Conservation (phyloP, 2,113 vertebrate species). For the Rhombomys opimus region DNA sequence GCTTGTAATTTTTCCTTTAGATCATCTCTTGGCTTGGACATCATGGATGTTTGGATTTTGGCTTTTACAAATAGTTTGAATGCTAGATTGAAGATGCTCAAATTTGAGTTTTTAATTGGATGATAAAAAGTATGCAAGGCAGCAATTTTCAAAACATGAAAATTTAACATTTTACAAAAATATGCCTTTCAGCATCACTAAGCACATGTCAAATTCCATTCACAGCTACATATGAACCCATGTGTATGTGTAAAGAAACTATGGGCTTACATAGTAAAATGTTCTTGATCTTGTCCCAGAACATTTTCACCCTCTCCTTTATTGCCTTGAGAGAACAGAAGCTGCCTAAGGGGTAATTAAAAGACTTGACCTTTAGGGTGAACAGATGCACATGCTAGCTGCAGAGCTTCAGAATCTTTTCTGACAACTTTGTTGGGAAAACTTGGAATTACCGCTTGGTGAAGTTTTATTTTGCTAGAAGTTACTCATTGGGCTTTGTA, state of each 20-base stretch:
- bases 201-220: constrained; percentile 7
- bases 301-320: constrained; percentile 32
- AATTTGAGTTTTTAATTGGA: constrained; percentile 32
- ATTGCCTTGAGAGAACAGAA: constrained; percentile 31
- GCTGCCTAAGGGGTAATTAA: constrained; percentile 65
- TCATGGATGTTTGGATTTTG: constrained; percentile 17
- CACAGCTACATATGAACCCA: background rate
- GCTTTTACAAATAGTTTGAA: constrained; percentile 28
- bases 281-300: constrained; percentile 57
- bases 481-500: constrained; percentile 65
- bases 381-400: constrained; percentile 37
- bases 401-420: constrained; percentile 58
- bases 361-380: constrained; percentile 54
- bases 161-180: background rate
- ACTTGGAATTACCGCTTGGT: constrained; percentile 41
- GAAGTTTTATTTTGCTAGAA: constrained; percentile 73
- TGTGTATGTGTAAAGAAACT: background rate
- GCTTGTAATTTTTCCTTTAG: background rate
- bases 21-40: constrained; percentile 12
- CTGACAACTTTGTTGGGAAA: constrained; percentile 9
- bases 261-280: background rate
- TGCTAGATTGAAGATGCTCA: background rate
- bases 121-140: background rate
- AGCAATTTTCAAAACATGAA: background rate
- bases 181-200: constrained; percentile 18